Conservation (phyloP, 2,888 invertebrate species). For the Acanthococcus lagerstroemiae region DNA sequence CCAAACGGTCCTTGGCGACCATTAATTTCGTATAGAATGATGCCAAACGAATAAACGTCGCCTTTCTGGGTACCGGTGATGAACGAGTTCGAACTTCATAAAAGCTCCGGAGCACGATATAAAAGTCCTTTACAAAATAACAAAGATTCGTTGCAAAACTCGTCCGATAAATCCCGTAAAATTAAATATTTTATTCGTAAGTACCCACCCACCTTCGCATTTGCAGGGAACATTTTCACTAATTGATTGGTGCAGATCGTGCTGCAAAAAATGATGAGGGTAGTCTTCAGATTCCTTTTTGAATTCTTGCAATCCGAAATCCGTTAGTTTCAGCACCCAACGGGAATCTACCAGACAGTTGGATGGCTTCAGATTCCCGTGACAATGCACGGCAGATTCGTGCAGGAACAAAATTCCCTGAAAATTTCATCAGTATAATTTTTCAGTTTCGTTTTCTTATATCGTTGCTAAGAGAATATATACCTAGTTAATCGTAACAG, state of each 20-base stretch:
- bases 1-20: conserved; percentile 79
- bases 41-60: conserved; percentile 77
- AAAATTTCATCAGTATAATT: no score
- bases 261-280: conserved; percentile 41
- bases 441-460: no score
- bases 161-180: background rate
- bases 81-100: conserved; percentile 48
- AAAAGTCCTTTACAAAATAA: conserved; percentile 51
- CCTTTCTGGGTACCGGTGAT: conserved; percentile 54
- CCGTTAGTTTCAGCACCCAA: conserved; percentile 87
- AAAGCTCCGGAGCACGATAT: conserved; percentile 71
- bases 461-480: no score
- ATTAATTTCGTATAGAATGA: conserved; percentile 80
- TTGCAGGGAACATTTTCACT: conserved; percentile 54
- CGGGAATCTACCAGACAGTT: conserved; percentile 91
- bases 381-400: conserved; percentile 73
- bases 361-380: conserved; percentile 78
- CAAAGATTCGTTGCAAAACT: background rate
- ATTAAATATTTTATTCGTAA: no score
- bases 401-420: conserved; percentile 86
- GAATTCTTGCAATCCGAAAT: conserved; percentile 83
- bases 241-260: conserved; percentile 32
- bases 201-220: conserved; percentile 64
- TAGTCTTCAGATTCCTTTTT: conserved; percentile 59
- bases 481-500: no score